Evolutionary conservation across 2,888 invertebrate genomes (phyloP), one percentile per base, ranked within the genome.

Genomic region (Taenaris catops): DNA sequence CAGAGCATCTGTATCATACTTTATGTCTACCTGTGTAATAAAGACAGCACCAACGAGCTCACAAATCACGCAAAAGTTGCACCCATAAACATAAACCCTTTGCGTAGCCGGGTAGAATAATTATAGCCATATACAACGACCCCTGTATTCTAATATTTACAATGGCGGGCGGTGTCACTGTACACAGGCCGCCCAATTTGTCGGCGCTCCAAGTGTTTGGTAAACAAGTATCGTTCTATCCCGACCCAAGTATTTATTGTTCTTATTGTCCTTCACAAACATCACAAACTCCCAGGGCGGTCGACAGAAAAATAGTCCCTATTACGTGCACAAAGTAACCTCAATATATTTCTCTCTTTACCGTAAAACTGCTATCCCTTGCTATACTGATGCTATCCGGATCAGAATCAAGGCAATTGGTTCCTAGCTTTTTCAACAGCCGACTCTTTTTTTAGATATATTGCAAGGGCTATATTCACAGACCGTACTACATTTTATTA

Each of bases 141-240:
- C 36, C 25, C 33, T 8, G 17, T 37, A 19, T 25, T 21, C 27
- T 12, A 38, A 41, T 44, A 38, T 44, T 41, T 38, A 41, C 41
- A 29, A 23, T 38, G 27, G 33, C 28, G 16, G 28, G 7, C 38
- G 19, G 28, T 39, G 36, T 36, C 25, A 26, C 23, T 26, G 36
- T 44, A 34, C 34, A 41, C 42, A 54, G 51, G 53, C 51, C 47
- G 55, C 55, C 60, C 62, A 65, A 68, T 69, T 62, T 64, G 62
- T 59, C 53, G 51, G 49, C 52, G 49, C 49, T 50, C 38, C 41
- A 28, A 59, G 56, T 64, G 63, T 71, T 71, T 63, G 63, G 56
- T 55, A 53, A 64, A 63, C 65, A 63, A 62, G 55, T 48, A 55
- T 56, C 51, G 57, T 40, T 35, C 34, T 38, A 34, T 25, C 25